Percentiles rank a stretch among this genome's conserved stretches.
Conservation (phyloP, 2,888 invertebrate genomes). For the Aleiodes testaceus region DNA sequence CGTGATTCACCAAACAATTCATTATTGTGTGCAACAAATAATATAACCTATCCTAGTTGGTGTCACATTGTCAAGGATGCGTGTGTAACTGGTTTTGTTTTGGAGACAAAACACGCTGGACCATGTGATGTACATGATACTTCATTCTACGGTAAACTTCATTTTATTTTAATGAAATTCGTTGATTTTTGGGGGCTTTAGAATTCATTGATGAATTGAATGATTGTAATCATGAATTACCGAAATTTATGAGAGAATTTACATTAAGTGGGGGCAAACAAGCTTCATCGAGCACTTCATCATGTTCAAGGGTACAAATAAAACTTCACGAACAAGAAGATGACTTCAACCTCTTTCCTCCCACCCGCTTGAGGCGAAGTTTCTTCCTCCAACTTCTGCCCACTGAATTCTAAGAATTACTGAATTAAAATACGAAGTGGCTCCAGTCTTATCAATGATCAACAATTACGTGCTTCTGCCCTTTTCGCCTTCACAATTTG, state of each 20-base stretch:
- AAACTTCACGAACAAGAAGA: background rate
- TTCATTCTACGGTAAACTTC: conserved; percentile 56
- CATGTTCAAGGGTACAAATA: conserved; percentile 6
- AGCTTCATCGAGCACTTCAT: conserved; percentile 25
- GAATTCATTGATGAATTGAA: background rate
- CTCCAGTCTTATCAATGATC: too few relatives aligned
- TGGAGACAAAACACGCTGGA: conserved; percentile 81
- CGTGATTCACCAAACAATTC: conserved; percentile 62
- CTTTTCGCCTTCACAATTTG: too few relatives aligned
- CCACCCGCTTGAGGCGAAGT: background rate
- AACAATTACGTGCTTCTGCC: too few relatives aligned
- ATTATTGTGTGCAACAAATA: conserved; percentile 82
- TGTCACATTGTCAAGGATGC: conserved; percentile 86
- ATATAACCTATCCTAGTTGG: conserved; percentile 84
- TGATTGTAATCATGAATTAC: conserved; percentile 17
- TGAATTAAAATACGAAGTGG: too few relatives aligned
- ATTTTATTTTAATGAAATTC: too few relatives aligned
- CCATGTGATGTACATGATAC: conserved; percentile 74
- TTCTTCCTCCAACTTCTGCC: background rate
- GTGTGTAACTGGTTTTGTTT: conserved; percentile 82
- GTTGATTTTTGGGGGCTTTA: too few relatives aligned
- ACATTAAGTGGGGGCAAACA: background rate
- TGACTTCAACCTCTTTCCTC: background rate
- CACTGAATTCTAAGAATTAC: too few relatives aligned
- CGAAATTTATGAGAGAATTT: background rate